phyloP scores from a whole-genome alignment of 2,113 vertebrate genomes.

The Cariama cristata region DNA sequence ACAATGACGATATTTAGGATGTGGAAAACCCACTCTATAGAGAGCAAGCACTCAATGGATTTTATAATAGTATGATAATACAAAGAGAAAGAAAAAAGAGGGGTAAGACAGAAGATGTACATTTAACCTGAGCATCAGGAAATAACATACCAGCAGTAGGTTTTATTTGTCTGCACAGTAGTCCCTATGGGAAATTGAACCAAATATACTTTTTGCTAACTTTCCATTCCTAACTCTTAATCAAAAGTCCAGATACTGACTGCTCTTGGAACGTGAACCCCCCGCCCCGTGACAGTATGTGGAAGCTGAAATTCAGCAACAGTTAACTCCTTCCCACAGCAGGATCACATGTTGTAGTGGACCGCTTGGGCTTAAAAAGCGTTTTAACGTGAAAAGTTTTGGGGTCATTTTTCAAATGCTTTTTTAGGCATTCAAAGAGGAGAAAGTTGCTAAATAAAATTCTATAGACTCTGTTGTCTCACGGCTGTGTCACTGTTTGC shows the following conservation, averaged over 20 bases:
- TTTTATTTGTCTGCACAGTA: slow-evolving; percentile 17
- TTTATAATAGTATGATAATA: neutral
- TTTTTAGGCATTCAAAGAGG: neutral
- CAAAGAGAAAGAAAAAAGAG: neutral
- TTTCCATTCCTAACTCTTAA: neutral
- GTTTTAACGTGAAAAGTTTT: neutral
- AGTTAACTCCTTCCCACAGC: neutral
- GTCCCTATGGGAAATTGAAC: neutral
- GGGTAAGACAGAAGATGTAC: neutral
- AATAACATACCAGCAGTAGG: neutral
- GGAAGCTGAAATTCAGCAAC: neutral
- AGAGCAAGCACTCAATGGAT: neutral
- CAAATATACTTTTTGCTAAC: neutral
- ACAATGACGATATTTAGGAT: neutral
- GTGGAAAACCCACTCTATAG: neutral
- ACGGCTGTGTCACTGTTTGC: neutral
- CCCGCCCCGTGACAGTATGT: neutral
- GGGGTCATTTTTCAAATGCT: neutral
- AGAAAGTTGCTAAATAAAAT: neutral
- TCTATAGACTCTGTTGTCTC: neutral
- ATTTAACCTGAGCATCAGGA: neutral
- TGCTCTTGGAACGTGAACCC: neutral
- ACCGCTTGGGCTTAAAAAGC: neutral
- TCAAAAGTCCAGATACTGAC: neutral
- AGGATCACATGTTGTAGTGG: neutral